Evolutionary conservation across 2,888 invertebrate genomes (phyloP).

Genomic region (Polylopha cassiicola): DNA sequence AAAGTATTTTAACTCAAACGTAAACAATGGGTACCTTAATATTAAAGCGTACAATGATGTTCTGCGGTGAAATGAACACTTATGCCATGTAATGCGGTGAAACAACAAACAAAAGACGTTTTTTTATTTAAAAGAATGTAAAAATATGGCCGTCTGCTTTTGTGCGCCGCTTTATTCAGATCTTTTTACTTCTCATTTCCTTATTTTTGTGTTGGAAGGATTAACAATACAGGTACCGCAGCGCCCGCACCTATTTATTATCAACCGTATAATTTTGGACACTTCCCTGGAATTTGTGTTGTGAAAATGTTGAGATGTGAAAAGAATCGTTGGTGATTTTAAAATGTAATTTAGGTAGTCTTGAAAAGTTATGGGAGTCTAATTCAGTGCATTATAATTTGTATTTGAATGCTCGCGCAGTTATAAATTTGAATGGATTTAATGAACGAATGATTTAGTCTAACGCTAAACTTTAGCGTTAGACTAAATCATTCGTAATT

Average conservation of each 20-base stretch:
- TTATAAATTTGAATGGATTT: too few relatives aligned
- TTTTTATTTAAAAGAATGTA: conserved; percentile 53
- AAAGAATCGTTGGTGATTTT: too few relatives aligned
- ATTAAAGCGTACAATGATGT: conserved; percentile 52
- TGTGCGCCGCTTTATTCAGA: conserved; percentile 59
- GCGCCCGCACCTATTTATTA: conserved; percentile 37
- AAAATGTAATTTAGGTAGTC: too few relatives aligned
- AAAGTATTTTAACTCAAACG: conserved; percentile 23
- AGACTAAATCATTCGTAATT: too few relatives aligned
- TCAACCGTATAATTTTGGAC: conserved; percentile 43
- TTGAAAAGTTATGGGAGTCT: too few relatives aligned
- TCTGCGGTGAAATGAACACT: conserved; percentile 56
- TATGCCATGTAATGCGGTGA: conserved; percentile 67
- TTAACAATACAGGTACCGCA: conserved; percentile 63
- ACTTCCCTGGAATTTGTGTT: conserved; percentile 21
- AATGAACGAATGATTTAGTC: too few relatives aligned
- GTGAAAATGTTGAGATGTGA: conserved; percentile 26
- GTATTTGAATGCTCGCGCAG: too few relatives aligned
- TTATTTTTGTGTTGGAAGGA: conserved; percentile 69
- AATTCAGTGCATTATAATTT: too few relatives aligned
- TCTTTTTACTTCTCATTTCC: conserved; percentile 67
- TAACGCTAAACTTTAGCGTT: too few relatives aligned
- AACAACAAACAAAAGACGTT: conserved; percentile 62
- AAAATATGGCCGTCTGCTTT: conserved; percentile 64
- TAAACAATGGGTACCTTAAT: conserved; percentile 45